Percentiles rank a stretch among this genome's conserved stretches.
Evolutionary conservation across 2,797 vertebrate genomes (phyloP).

Genomic region (Lates japonicus): DNA sequence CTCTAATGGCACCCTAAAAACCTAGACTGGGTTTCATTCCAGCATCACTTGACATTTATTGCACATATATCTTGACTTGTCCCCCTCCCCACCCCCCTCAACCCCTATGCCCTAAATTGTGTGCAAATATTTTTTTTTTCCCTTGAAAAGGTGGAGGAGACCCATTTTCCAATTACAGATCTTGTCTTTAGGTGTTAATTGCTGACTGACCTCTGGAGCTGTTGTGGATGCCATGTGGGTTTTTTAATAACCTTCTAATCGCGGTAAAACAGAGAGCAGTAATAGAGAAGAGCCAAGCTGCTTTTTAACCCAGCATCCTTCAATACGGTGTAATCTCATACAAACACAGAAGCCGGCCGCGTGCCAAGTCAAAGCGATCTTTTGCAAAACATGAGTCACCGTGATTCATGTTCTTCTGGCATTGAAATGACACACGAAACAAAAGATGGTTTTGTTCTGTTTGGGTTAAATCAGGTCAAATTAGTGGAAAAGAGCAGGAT

Average conservation of each 20-base stretch:
- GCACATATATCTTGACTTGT: slow-evolving; percentile 58
- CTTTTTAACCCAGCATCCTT: slow-evolving; percentile 65
- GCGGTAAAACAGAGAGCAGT: slow-evolving; percentile 62
- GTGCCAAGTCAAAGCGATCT: slow-evolving; percentile 50
- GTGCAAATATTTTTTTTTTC: slow-evolving; percentile 45
- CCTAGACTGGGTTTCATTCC: slow-evolving; percentile 39
- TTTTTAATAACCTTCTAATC: slow-evolving; percentile 79
- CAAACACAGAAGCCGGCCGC: slow-evolving; percentile 32
- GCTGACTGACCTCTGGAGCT: slow-evolving; percentile 70
- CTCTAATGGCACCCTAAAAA: slow-evolving; percentile 7
- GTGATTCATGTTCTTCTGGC: slow-evolving; percentile 62
- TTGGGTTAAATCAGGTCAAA: slow-evolving; percentile 55
- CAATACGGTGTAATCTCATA: slow-evolving; percentile 73
- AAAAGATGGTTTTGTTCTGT: slow-evolving; percentile 41
- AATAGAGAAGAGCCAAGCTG: slow-evolving; percentile 59
- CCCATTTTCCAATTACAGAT: slow-evolving; percentile 79
- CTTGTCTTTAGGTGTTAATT: slow-evolving; percentile 81
- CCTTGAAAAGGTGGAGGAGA: slow-evolving; percentile 55
- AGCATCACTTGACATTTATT: slow-evolving; percentile 67
- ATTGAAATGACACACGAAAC: slow-evolving; percentile 23
- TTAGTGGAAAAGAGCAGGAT: slow-evolving; percentile 22
- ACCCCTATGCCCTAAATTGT: slow-evolving; percentile 30
- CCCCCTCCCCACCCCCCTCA: neutral
- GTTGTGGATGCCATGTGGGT: slow-evolving; percentile 51
- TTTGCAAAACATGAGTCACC: slow-evolving; percentile 40